Evolutionary conservation across 2,797 vertebrate species (phyloP).

Genomic region (Cichlasoma orientale): DNA sequence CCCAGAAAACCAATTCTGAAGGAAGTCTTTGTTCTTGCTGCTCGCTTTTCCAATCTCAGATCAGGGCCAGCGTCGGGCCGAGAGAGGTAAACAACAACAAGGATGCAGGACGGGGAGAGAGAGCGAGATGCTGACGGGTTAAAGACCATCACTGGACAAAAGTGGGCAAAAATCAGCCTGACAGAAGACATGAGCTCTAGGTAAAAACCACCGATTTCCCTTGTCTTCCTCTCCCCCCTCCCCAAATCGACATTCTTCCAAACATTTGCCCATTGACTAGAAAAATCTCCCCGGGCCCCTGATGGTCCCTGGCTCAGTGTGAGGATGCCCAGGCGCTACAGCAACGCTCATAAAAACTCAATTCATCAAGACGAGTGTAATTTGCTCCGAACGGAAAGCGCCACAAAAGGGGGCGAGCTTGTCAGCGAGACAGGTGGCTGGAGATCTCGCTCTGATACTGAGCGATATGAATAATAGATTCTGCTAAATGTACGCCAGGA

Average conservation of each 20-base stretch:
- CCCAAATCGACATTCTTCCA: slow-evolving; percentile 76
- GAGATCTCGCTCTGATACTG: slow-evolving; percentile 99
- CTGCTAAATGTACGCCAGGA: slow-evolving; percentile 99
- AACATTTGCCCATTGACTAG: slow-evolving; percentile 91
- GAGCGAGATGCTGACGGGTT: slow-evolving; percentile 47
- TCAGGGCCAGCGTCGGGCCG: slow-evolving; percentile 24
- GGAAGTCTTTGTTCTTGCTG: slow-evolving; percentile 57
- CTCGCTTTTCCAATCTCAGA: slow-evolving; percentile 9
- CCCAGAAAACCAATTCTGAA: slow-evolving; percentile 43
- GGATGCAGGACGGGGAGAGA: slow-evolving; percentile 8
- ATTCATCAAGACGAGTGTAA: slow-evolving; percentile 99
- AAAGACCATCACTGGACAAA: slow-evolving; percentile 26
- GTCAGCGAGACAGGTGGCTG: slow-evolving; percentile 99
- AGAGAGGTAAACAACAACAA: slow-evolving; percentile 52
- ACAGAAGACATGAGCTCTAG: slow-evolving; percentile 50
- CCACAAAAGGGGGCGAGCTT: slow-evolving; percentile 99
- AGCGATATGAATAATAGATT: slow-evolving; percentile 99
- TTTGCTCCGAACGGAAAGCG: slow-evolving; percentile 98
- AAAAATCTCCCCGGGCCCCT: slow-evolving; percentile 72
- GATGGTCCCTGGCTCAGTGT: slow-evolving; percentile 91
- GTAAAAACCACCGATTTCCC: slow-evolving; percentile 45
- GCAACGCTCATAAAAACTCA: slow-evolving; percentile 99
- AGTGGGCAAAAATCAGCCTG: slow-evolving; percentile 16
- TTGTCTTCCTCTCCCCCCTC: slow-evolving; percentile 1
- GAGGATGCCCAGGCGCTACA: slow-evolving; percentile 90